Conservation (phyloP, 53 echinoderm and acorn worm genomes). For the Glandiceps talaboti region DNA sequence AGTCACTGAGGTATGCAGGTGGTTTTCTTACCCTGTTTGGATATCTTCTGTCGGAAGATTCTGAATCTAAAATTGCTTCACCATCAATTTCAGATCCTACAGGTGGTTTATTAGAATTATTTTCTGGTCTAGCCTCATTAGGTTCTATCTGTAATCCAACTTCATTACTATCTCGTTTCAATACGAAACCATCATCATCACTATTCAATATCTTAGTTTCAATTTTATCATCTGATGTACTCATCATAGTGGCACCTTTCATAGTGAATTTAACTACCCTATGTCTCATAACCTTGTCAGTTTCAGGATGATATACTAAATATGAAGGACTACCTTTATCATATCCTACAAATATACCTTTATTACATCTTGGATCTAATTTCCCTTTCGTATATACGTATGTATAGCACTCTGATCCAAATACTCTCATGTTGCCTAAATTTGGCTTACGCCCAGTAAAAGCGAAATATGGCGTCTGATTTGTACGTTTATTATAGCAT, state of each 20-base stretch:
- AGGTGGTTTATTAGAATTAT: background rate
- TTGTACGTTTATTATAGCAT: slow-evolving; percentile 3
- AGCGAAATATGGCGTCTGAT: background rate
- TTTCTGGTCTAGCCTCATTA: background rate
- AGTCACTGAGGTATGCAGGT: slow-evolving; percentile 19
- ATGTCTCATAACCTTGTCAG: slow-evolving; percentile 4
- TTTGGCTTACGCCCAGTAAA: slow-evolving; percentile 6
- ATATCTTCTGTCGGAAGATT: slow-evolving; percentile 4
- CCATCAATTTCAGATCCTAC: background rate
- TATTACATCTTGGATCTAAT: too few relatives aligned
- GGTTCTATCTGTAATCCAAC: background rate
- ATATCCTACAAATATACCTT: slow-evolving; percentile 20
- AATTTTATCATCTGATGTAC: too few relatives aligned
- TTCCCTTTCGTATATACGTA: too few relatives aligned
- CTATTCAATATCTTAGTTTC: background rate
- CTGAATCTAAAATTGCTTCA: background rate
- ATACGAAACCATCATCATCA: slow-evolving; percentile 3
- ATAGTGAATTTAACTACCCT: slow-evolving; percentile 11
- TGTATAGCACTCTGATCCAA: slow-evolving; percentile 13
- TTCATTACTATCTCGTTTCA: too few relatives aligned
- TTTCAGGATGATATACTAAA: slow-evolving; percentile 17
- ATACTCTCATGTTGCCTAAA: slow-evolving; percentile 2
- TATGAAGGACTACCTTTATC: slow-evolving; percentile 25
- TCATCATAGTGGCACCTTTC: background rate
- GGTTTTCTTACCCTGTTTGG: slow-evolving; percentile 12